Evolutionary conservation across 2,888 invertebrate genomes (phyloP), one percentile per base, ranked within the genome.

Genomic region (Drosophila melanosoma): DNA sequence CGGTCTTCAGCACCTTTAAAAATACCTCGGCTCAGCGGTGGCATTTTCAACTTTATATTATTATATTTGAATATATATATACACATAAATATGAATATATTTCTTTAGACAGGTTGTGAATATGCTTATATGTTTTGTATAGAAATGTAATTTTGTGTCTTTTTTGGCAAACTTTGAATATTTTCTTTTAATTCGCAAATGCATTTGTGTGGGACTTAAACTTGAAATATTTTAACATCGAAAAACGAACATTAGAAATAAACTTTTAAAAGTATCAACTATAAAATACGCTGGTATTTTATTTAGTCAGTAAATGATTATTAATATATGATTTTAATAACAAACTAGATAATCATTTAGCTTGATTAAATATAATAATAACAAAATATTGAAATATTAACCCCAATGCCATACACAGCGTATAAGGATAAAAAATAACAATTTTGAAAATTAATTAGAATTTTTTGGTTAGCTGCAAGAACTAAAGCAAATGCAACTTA

Each of bases 401-500:
- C 20, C 8, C 26, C 7, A 23, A 8, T 29, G 15, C 0, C 10
- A 10, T 10, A 40, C 12, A 23, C 8, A 32, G 45, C 1, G 12
- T 7, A n/a, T 8, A 15, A 15, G 4, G 4, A 45, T 23, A 15
- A 2, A 45, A 17, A 54, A 12, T 10, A 45, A 15, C 26, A 3
- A 11, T 8, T 20, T 32, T 10, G 6, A 35, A 70, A 74, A 78
- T 71, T 74, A 75, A 77, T 78, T 75, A 36, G 45, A 74, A 45
- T 52, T 65, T 59, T 29, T 58, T 8, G 15, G 10, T 32, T 32
- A 10, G 29, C 23, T 65, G 48, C 12, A 32, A 40, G 5, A 48
- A 17, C n/a, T 20, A 40, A 45, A 36, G 32, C 42, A 56, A 69
- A 69, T 45, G 60, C 20, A 73, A 87, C 87, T 87, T 80, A 87